These are phyloP conservation scores for Sebastes nivosus DNA, from an alignment of 2,797 vertebrate species.

Conservation along the genomic window DNA sequence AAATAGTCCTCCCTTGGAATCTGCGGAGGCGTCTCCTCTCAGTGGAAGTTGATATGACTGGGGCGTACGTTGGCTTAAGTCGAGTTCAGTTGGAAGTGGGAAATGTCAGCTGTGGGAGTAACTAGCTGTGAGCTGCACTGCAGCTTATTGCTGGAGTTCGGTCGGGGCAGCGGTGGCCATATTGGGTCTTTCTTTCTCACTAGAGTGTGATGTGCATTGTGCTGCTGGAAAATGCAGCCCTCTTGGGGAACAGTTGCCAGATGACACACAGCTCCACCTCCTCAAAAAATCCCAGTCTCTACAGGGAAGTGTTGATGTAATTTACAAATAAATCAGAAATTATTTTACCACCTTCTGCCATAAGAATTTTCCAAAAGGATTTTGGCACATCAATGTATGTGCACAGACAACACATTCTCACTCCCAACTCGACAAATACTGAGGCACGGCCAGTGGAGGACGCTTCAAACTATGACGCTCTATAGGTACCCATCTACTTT, in stretches of 20 bases:
- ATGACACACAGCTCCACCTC: background rate
- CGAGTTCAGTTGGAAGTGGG: conserved; percentile 31
- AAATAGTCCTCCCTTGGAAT: conserved; percentile 41
- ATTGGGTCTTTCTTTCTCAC: background rate
- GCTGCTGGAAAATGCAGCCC: background rate
- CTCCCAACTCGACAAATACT: no score
- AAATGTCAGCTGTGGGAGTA: conserved; percentile 19
- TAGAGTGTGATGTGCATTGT: background rate
- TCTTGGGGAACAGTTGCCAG: background rate
- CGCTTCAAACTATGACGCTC: no score
- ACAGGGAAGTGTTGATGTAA: background rate
- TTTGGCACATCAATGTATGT: background rate
- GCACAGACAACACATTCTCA: background rate
- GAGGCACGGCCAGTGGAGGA: no score
- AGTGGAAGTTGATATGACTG: conserved; percentile 30
- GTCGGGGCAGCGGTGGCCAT: background rate
- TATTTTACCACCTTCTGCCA: background rate
- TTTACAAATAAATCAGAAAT: background rate
- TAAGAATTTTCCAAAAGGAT: background rate
- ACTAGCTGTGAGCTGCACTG: conserved; percentile 19
- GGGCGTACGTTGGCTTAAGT: conserved; percentile 19
- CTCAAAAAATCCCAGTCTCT: background rate
- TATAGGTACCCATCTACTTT: no score
- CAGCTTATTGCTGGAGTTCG: conserved; percentile 16
- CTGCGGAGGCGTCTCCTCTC: conserved; percentile 14